These are phyloP conservation scores for Phataginus tricuspis DNA, from an alignment of 2,797 vertebrate genomes.

Conservation along the genomic window DNA sequence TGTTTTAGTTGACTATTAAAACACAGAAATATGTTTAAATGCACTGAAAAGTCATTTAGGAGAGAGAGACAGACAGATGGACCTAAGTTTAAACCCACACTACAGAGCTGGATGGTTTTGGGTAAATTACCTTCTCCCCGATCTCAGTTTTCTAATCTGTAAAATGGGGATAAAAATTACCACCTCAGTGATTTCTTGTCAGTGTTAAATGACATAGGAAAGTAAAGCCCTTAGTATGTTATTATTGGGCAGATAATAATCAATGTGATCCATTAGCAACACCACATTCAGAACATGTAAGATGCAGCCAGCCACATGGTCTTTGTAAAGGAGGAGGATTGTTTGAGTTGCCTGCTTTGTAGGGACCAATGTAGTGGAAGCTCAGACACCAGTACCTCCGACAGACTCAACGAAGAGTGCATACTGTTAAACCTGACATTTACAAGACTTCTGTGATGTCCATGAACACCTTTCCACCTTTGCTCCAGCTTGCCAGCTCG, in stretches of 20 bases:
- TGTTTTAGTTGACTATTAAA: constrained; percentile 9
- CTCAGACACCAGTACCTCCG: neutral
- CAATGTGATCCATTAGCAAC: neutral
- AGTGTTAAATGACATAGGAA: neutral
- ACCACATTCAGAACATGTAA: neutral
- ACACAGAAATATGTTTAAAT: neutral
- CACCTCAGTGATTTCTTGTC: neutral
- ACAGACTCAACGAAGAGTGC: neutral
- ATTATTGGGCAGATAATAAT: neutral
- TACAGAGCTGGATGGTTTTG: neutral
- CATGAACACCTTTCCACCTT: neutral
- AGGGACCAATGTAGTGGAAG: neutral
- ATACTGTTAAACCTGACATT: neutral
- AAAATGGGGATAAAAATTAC: neutral
- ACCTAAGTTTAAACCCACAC: neutral
- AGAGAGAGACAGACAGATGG: neutral
- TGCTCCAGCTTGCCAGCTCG: neutral
- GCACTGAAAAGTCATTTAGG: neutral
- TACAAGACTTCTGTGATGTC: neutral
- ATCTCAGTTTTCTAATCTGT: constrained; percentile 28
- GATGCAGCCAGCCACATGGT: neutral
- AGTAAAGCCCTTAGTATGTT: neutral
- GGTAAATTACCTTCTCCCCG: neutral
- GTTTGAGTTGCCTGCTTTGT: neutral
- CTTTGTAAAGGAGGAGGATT: neutral